Evolutionary conservation across 1,140 invertebrate genomes (phyloP), one percentile per base, ranked within the genome.

Genomic region (Euwallacea similis): DNA sequence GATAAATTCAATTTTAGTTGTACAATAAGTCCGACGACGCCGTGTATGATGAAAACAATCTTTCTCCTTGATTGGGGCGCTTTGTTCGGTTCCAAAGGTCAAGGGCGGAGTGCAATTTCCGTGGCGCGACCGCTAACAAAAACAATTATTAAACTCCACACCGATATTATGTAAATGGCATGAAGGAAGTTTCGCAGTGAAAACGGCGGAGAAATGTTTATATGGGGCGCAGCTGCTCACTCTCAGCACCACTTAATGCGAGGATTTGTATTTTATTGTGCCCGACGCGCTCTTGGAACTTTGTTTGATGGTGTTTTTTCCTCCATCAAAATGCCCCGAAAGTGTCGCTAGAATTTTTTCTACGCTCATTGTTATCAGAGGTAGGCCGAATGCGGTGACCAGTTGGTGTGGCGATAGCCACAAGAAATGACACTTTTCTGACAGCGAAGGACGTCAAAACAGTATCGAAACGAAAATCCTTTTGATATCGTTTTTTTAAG

Each of bases 141-240:
- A 61, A 61, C 59, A 61, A 65, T 65, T 65, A 65, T 53, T 47
- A 65, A 50, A 13, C 62, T 65, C 62, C 62, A 65, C 21, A 15
- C 62, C 44, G 62, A 65, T 42, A 65, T 65, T 65, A 65, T 65
- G 62, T 65, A 65, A 65, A 65, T 65, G 62, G 62, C 53, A 65
- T 65, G 62, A 65, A 65, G 62, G 41, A 65, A 65, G 15, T 65
- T 65, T 65, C 47, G 62, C 53, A 65, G 44, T 65, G n/a, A 33
- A 65, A 65, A 65, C 44, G 62, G 15, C 53, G n/a, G 62, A 43
- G 62, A 50, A 65, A 65, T 65, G 62, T 50, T 65, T 65, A 65
- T 65, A 65, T 65, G 62, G 44, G 47, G 44, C 47, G 62, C 62
- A 65, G 62, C 62, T 65, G 62, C 47, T 47, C 13, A 53, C 62